A percentile compares a stretch with the other conserved stretches of the same genome.
Conservation (phyloP, 2,113 vertebrate genomes). For the Heteronetta atricapilla region DNA sequence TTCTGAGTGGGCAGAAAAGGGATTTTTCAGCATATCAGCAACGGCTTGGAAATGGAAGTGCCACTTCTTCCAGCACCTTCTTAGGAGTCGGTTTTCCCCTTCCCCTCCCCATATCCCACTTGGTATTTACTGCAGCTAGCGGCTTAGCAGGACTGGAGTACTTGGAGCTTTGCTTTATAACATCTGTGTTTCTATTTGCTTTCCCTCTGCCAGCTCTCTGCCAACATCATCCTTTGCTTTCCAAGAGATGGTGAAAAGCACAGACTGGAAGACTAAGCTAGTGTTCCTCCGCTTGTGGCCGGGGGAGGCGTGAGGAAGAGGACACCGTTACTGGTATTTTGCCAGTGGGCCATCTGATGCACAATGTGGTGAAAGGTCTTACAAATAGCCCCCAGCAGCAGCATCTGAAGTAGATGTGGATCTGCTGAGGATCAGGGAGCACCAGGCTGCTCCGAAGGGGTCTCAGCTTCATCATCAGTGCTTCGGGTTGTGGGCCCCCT, state of each 20-base stretch:
- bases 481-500: not conserved
- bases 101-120: not conserved
- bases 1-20: not conserved
- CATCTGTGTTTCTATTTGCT: not conserved
- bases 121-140: not conserved
- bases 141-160: not conserved
- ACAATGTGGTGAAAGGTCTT: not conserved
- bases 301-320: not conserved
- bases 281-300: not conserved
- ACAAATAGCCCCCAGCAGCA: not conserved
- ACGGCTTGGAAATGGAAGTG: not conserved
- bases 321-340: not conserved
- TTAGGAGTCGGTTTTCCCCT: not conserved
- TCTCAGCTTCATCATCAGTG: not conserved
- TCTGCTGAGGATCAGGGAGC: not conserved
- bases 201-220: not conserved
- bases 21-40: constrained; percentile 30
- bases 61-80: not conserved
- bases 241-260: not conserved
- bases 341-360: not conserved
- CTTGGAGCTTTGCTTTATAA: not conserved
- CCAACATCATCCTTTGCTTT: not conserved
- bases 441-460: not conserved
- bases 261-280: not conserved
- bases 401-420: not conserved